phyloP scores from a whole-genome alignment of 2,113 vertebrate genomes.

The Isurus oxyrinchus region DNA sequence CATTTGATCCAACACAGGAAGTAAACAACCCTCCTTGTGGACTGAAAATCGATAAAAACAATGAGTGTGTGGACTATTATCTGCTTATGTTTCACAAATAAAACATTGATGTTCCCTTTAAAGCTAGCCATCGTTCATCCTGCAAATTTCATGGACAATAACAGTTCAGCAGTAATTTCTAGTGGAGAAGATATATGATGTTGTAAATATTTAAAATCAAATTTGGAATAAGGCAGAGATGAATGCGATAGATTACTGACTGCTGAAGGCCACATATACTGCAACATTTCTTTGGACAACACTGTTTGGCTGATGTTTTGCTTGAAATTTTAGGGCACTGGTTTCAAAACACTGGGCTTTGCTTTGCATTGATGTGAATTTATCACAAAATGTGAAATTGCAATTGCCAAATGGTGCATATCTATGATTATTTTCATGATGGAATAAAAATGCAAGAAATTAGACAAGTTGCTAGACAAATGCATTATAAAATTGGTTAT shows the following conservation, averaged over 20 bases:
- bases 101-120: conserved; percentile 98
- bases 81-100: conserved; percentile 91
- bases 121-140: conserved; percentile 92
- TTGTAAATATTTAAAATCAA: conserved; percentile 99
- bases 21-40: conserved; percentile 43
- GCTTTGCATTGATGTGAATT: neutral
- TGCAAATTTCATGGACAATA: conserved; percentile 87
- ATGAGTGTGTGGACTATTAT: conserved; percentile 62
- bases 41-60: conserved; percentile 53
- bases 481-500: neutral
- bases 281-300: conserved; percentile 43
- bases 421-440: neutral
- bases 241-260: conserved; percentile 66
- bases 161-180: conserved; percentile 96
- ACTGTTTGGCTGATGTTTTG: conserved; percentile 30
- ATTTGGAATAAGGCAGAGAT: conserved; percentile 99
- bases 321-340: conserved; percentile 37
- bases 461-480: neutral
- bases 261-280: conserved; percentile 62
- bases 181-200: conserved; percentile 91
- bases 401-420: neutral
- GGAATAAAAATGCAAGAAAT: neutral
- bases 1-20: conserved; percentile 49
- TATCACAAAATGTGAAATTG: neutral
- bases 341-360: neutral